Conservation (phyloP, 92 coral and sea anemone species). For the Phymanthus crucifer region DNA sequence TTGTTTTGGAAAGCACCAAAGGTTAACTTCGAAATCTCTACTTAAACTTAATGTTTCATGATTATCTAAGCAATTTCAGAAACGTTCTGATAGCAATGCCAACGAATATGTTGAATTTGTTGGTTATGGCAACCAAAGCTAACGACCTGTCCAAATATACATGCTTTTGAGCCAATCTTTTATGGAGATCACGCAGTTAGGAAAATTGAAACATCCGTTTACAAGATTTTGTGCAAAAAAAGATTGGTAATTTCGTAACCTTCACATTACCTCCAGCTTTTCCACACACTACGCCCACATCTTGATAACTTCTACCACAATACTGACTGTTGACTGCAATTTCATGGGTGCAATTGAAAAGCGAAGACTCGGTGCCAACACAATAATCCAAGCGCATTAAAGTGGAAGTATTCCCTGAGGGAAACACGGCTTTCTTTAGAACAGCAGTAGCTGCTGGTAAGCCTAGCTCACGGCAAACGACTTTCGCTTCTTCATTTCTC, state of each 20-base stretch:
- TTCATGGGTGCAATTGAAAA: slow-evolving; percentile 20
- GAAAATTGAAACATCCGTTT: too few species aligned
- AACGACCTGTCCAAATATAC: too few species aligned
- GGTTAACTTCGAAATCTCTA: too few species aligned
- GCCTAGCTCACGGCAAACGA: slow-evolving; percentile 43
- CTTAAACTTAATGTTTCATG: too few species aligned
- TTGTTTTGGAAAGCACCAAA: too few species aligned
- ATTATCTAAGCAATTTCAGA: too few species aligned
- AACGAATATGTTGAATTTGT: too few species aligned
- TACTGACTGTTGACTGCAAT: neutral
- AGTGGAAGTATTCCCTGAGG: slow-evolving; percentile 1
- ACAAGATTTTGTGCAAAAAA: too few species aligned
- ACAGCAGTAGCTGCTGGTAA: slow-evolving; percentile 25
- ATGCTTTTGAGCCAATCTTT: too few species aligned
- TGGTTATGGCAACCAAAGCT: too few species aligned
- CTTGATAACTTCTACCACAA: slow-evolving; percentile 6
- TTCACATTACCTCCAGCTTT: slow-evolving; percentile 36
- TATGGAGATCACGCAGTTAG: too few species aligned
- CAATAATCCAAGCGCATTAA: slow-evolving; percentile 17
- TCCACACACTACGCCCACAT: slow-evolving; percentile 48
- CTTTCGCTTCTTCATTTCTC: slow-evolving; percentile 21
- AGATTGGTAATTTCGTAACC: neutral
- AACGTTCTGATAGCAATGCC: too few species aligned
- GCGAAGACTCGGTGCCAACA: slow-evolving; percentile 25
- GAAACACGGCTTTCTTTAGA: neutral